Evolutionary conservation across 2,888 invertebrate species (phyloP).

Genomic region (Platycnemis pennipes): DNA sequence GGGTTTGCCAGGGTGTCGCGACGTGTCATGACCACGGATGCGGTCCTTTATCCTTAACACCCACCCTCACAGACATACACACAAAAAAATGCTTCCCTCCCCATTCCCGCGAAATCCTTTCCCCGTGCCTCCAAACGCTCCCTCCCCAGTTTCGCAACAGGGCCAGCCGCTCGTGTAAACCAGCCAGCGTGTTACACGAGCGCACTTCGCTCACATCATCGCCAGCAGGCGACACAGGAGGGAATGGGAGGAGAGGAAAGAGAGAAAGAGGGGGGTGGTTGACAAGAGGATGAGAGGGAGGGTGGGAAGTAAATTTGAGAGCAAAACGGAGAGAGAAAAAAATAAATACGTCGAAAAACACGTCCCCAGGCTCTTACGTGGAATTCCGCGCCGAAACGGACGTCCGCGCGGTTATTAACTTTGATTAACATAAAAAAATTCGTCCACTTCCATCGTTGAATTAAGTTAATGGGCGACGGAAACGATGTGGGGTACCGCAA

Average conservation of each 20-base stretch:
- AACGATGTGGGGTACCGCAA: background rate
- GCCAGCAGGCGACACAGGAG: background rate
- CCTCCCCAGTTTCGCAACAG: background rate
- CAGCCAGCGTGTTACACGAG: background rate
- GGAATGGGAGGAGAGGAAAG: background rate
- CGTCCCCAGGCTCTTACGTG: background rate
- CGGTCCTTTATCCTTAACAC: background rate
- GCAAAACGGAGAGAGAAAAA: background rate
- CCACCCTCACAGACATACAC: background rate
- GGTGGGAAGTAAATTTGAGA: background rate
- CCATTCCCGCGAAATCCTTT: background rate
- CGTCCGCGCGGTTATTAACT: background rate
- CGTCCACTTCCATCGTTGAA: background rate
- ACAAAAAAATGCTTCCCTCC: background rate
- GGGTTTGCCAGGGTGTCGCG: background rate
- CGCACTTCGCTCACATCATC: background rate
- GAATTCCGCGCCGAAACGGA: background rate
- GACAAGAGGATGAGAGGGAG: background rate
- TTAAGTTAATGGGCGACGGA: background rate
- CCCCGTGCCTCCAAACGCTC: background rate
- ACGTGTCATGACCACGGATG: background rate
- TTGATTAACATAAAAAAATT: background rate
- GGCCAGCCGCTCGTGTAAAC: background rate
- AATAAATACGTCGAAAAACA: background rate
- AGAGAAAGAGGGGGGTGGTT: background rate